phyloP scores from a whole-genome alignment of 2,797 vertebrate genomes.

The Tapera naevia region DNA sequence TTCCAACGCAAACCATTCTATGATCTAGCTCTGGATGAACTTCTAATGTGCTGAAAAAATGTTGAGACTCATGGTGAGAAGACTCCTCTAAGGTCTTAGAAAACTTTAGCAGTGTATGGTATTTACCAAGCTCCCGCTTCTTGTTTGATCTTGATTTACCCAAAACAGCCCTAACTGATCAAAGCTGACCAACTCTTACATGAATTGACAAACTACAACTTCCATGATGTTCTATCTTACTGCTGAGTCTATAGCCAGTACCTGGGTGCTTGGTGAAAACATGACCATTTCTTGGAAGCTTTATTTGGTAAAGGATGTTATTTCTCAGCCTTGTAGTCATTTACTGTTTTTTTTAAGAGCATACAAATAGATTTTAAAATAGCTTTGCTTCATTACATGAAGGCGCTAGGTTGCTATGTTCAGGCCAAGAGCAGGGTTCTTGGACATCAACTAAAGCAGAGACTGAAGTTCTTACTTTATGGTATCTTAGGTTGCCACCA shows the following conservation, averaged over 20 bases:
- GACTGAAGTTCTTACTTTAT: background rate
- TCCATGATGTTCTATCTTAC: background rate
- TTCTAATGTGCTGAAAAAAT: background rate
- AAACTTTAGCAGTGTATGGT: background rate
- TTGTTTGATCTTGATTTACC: background rate
- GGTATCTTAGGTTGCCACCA: background rate
- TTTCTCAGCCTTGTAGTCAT: background rate
- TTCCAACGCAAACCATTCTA: too few species aligned
- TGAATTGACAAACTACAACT: fast-evolving
- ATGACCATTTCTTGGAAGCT: background rate
- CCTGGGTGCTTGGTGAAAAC: background rate
- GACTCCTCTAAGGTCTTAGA: background rate
- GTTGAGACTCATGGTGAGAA: background rate
- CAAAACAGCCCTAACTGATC: background rate
- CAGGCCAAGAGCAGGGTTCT: background rate
- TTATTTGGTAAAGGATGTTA: background rate
- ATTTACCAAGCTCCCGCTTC: background rate
- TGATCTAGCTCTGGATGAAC: background rate
- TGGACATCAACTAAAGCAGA: background rate
- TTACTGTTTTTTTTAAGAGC: background rate
- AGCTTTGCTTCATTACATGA: fast-evolving
- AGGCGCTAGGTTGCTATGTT: background rate
- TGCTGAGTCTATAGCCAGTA: fast-evolving
- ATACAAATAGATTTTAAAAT: background rate
- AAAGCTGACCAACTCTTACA: background rate